Conservation (phyloP, 2,797 vertebrate species). For the Garrulus glandarius region DNA sequence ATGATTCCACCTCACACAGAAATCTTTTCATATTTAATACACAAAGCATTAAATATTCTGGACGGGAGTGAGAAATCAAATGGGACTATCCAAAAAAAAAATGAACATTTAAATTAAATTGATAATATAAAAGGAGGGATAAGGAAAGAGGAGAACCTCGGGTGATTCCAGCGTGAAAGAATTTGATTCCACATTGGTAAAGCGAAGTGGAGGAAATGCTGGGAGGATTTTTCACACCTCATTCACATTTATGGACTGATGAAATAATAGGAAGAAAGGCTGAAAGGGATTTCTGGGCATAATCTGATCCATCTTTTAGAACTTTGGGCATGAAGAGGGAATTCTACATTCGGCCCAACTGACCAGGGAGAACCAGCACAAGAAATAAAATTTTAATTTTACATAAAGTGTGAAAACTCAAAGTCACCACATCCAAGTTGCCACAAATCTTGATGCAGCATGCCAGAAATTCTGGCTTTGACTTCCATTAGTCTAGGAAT, state of each 20-base stretch:
- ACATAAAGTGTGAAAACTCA: too few relatives aligned
- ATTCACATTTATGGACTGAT: neutral
- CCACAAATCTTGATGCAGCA: neutral
- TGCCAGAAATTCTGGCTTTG: neutral
- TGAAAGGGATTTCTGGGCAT: neutral
- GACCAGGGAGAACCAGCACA: too few relatives aligned
- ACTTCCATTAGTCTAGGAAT: neutral
- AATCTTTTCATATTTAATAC: neutral
- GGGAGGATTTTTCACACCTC: neutral
- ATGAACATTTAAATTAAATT: accelerated
- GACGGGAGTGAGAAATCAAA: neutral
- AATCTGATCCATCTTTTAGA: too few relatives aligned
- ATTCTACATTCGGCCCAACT: neutral
- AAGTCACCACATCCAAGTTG: too few relatives aligned
- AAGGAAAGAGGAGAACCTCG: neutral
- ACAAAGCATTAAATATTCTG: neutral
- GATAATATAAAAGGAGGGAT: neutral
- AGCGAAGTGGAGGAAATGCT: neutral
- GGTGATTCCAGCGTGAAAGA: neutral
- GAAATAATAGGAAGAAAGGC: neutral
- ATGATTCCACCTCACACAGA: neutral
- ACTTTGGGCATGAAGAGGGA: neutral
- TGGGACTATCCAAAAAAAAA: neutral
- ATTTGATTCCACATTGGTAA: too few relatives aligned
- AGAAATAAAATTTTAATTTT: too few relatives aligned